Percentiles rank a stretch among this genome's conserved stretches.
Conservation (phyloP, 1,140 invertebrate genomes). For the Papilio xuthus region DNA sequence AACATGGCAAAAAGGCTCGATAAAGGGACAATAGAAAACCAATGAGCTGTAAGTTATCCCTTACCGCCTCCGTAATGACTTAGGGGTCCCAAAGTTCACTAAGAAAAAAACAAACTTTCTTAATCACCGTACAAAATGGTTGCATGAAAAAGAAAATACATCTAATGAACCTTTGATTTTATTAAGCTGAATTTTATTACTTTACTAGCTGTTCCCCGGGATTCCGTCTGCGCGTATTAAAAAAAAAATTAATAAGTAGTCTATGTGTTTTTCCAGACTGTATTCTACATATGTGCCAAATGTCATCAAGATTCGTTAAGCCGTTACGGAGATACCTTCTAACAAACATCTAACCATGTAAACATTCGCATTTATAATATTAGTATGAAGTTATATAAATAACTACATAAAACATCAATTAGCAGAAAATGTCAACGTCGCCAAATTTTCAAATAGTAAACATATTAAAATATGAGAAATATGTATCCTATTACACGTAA, state of each 20-base stretch:
- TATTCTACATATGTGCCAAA: too few relatives aligned
- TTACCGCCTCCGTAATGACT: slow-evolving; percentile 53
- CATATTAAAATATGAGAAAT: neutral
- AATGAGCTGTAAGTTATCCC: slow-evolving; percentile 67
- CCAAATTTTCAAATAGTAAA: neutral
- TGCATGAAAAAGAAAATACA: slow-evolving; percentile 44
- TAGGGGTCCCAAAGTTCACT: slow-evolving; percentile 44
- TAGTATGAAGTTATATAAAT: too few relatives aligned
- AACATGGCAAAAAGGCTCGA: slow-evolving; percentile 44
- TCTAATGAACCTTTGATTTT: slow-evolving; percentile 19
- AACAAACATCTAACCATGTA: too few relatives aligned
- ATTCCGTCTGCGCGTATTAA: too few relatives aligned
- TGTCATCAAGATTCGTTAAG: too few relatives aligned
- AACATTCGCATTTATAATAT: too few relatives aligned
- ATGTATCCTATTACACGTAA: slow-evolving; percentile 8
- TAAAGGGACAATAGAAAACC: slow-evolving; percentile 65
- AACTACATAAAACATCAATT: neutral
- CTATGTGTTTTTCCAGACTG: too few relatives aligned
- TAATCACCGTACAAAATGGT: slow-evolving; percentile 52
- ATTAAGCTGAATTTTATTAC: neutral
- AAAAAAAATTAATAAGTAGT: too few relatives aligned
- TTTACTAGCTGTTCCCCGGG: neutral
- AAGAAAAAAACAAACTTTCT: slow-evolving; percentile 44
- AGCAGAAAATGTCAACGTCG: neutral
- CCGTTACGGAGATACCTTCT: too few relatives aligned